Conservation (phyloP, 1,140 invertebrate genomes). For the Penaeus chinensis region DNA sequence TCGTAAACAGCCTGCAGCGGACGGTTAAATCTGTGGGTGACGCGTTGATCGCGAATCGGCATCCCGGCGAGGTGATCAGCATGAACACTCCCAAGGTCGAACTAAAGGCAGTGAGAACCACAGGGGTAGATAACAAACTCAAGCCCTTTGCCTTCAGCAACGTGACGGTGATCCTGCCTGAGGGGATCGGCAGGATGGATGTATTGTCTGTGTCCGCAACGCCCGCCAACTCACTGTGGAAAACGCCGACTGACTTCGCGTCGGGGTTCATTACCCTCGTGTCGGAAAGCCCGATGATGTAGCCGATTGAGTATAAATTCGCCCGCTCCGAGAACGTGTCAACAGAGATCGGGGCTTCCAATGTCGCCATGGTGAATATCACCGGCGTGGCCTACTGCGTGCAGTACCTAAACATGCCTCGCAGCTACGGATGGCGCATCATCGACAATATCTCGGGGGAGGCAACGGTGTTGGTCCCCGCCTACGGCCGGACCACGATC, state of each 20-base stretch:
- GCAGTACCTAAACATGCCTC: background rate
- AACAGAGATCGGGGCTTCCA: background rate
- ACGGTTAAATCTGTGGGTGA: background rate
- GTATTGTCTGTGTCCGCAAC: background rate
- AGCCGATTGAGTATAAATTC: conserved; percentile 3
- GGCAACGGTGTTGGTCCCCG: background rate
- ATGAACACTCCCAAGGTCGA: background rate
- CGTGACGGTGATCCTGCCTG: background rate
- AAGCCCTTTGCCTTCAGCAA: background rate
- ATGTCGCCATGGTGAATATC: background rate
- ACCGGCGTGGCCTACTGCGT: conserved; percentile 23
- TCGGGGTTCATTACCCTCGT: conserved; percentile 3
- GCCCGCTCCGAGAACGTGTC: background rate
- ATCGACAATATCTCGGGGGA: background rate
- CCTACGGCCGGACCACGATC: conserved; percentile 1
- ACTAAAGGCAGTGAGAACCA: background rate
- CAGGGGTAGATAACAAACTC: background rate
- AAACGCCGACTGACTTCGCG: background rate
- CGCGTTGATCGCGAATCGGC: background rate
- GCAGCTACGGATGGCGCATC: conserved; percentile 11
- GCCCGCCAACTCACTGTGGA: background rate
- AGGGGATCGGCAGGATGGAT: background rate
- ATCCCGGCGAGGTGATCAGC: background rate
- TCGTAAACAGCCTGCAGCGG: background rate
- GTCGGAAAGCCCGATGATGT: background rate